Evolutionary conservation across 2,113 vertebrate genomes (phyloP), one percentile per base, ranked within the genome.

Genomic region (Nycticryphes semicollaris): DNA sequence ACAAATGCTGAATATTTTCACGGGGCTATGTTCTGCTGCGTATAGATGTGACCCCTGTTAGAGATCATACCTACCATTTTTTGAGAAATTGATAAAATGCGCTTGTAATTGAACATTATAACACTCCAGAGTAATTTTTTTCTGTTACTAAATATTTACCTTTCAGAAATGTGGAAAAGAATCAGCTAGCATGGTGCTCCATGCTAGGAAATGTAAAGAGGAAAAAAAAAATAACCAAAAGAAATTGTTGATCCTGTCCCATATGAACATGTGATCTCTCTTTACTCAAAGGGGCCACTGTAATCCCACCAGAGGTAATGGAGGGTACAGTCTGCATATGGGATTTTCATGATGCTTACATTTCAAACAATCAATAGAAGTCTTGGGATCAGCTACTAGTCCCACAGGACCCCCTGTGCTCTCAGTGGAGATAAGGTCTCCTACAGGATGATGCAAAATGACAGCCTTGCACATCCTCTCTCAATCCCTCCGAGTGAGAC

Each of bases 211-310:
- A 53, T 27, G 6, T 35, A 48, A 77, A 90, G 62, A 30, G 53
- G 70, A 54, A 31, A 21, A 50, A 33, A 75, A 54, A 31, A 20
- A 50, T 28, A 39, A 39, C 39, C 39, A 9, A 59, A 39, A 63
- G 7, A 10, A 74, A 64, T 43, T 73, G 3, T 43, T 74, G 20
- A 4, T 67, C 35, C 66, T 24, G 5, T 12, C 13, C 43, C 37
- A 20, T 17, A 51, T 7, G 50, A 70, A n/a, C 14, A 25, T 0
- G 0, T 3, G 31, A 37, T 53, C 33, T 35, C 2, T 59, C 28
- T 84, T 80, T 63, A 27, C 28, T 7, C 0, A 0, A 41, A 25
- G 10, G 5, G 11, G 25, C 15, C 37, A 12, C 19, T 31, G 51
- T 59, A 20, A 37, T 57, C 59, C 22, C 50, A 59, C 15, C 10